Base-by-base conservation (phyloP, 2,888 invertebrate species). In the Apoda limacodes region DNA sequence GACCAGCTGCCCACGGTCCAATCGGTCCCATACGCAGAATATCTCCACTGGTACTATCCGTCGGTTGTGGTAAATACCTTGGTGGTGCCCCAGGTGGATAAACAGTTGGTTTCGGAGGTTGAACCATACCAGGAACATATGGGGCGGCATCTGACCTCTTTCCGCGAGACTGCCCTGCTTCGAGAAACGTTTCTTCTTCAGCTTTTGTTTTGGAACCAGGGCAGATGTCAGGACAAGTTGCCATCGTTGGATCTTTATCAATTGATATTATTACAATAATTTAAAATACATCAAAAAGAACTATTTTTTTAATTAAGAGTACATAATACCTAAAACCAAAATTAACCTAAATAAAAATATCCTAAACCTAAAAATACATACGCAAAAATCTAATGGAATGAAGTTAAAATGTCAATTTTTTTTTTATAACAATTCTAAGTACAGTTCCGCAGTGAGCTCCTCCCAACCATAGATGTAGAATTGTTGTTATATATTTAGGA, bases 1-100 rank as follows among this genome's bases (percentile, higher is more conserved):
- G 85, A 1, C 91, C 91, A 0, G 89, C 82, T 0, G 91, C 91
- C 90, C 90, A 91, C 0, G 89, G 89, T 1, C 85, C 87, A 27
- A 75, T 61, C 1, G 76, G 63, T 0, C 63, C 62, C 81, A 82
- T 82, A 2, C 53, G 50, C 4, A 81, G 59, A 3, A 63, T 60
- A 30, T 81, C 76, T 0, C 76, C 75, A 36, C 78, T 78, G 2
- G 69, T 71, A 19, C 59, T 71, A 2, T 76, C 75, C 1, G 65
- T 64, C 0, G 68, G 60, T 35, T 78, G 78, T 0, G 80, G 80
- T 0, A 78, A 57, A 34, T 76, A 78, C 19, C 44, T 45, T 0
- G 80, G 75, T 1, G 80, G 78, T 7, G 75, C 67, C 12, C 49
- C 64, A 0, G 63, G 55, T 3, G 72, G 63, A 28, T 65, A 65